A percentile compares a stretch with the other conserved stretches of the same genome.
Evolutionary conservation across 2,888 invertebrate species (phyloP).

Genomic region (Petrophora chlorosata): DNA sequence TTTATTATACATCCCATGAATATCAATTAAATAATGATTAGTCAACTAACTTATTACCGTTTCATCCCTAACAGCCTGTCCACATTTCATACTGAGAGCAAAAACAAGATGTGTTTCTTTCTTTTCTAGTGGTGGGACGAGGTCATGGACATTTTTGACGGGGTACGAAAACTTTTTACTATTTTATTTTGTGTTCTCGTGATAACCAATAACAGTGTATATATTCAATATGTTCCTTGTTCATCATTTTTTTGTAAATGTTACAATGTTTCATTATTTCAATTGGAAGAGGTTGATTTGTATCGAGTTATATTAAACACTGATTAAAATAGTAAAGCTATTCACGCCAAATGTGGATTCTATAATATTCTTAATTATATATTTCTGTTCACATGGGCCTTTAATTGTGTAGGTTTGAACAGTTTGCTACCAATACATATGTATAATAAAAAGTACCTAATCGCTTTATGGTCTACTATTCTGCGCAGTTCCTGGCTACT

Average conservation of each 20-base stretch:
- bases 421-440: constrained; percentile 6
- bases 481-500: background rate
- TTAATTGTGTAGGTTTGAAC: background rate
- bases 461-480: too few species aligned
- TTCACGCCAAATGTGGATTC: background rate
- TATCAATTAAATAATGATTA: too few species aligned
- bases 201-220: constrained; percentile 51
- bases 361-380: background rate
- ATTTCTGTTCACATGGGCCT: background rate
- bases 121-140: constrained; percentile 98
- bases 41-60: background rate
- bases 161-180: constrained; percentile 89
- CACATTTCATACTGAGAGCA: constrained; percentile 36
- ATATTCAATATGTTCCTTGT: constrained; percentile 23
- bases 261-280: constrained; percentile 7
- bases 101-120: constrained; percentile 75
- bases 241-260: constrained; percentile 19
- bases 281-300: constrained; percentile 1
- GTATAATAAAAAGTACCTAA: too few species aligned
- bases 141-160: constrained; percentile 97
- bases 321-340: constrained; percentile 12
- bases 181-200: constrained; percentile 62
- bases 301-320: constrained; percentile 5
- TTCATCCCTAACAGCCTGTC: constrained; percentile 3
- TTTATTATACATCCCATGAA: too few species aligned